Base-by-base conservation (phyloP, 1,140 invertebrate genomes). In the Pseudachorutes palmiensis region DNA sequence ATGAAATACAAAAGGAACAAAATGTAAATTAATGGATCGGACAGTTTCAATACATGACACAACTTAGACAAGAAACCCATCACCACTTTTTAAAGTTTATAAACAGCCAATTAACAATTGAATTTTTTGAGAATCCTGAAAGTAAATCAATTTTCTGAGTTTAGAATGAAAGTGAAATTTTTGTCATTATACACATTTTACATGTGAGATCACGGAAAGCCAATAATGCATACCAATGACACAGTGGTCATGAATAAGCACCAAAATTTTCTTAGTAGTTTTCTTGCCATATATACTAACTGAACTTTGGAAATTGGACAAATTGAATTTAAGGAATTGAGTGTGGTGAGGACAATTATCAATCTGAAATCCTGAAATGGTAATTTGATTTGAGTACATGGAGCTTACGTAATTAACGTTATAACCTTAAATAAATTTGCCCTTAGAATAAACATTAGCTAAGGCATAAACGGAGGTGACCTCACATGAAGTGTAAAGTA, bases 121-220 rank as follows among this genome's bases (percentile, higher is more conserved):
- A 45, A 55, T 5, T 55, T 55, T 14, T 55, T 55, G 51, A 14
- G 24, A 55, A 5, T 26, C 51, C 24, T 14, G 51, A 45, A 45
- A 12, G 9, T 45, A 45, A 19, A 19, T 9, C 19, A 19, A 45
- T 45, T 45, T 9, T 12, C 19, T 45, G 36, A 45, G 36, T 9
- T 9, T 45, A 45, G 19, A 19, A 45, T 45, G 9, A 12, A 12
- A 45, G 36, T 19, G 19, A 19, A 19, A 45, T 19, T 12, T 9
- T 45, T 14, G 12, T 55, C 51, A 55, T 55, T 55, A 55, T 55
- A 55, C 51, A 55, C 51, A 55, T 55, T 55, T 55, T 22, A 55
- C 24, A 22, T 55, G 51, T 14, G 51, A 55, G 9, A 9, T 55
- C 24, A 24, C 51, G 51, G 51, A 55, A 55, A 55, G 51, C 51